Percentiles rank a stretch among this genome's conserved stretches.
phyloP scores from a whole-genome alignment of 1,140 invertebrate genomes.

The Tribolium castaneum region DNA sequence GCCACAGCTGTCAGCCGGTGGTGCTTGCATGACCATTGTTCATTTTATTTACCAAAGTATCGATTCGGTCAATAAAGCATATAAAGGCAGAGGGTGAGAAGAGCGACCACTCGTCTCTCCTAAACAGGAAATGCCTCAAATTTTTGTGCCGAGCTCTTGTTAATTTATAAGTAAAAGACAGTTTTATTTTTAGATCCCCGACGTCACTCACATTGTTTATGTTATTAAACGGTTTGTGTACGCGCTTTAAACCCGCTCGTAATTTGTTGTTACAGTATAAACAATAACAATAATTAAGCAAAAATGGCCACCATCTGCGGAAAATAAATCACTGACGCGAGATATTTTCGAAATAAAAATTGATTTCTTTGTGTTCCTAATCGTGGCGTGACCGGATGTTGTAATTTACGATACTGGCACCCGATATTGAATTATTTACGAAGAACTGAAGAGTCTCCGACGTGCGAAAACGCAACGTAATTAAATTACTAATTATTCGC shows the following conservation, averaged over 20 bases:
- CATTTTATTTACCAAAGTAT: constrained; percentile 12
- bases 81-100: background rate
- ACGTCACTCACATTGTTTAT: constrained; percentile 28
- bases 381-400: constrained; percentile 38
- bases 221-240: constrained; percentile 33
- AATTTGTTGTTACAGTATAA: constrained; percentile 27
- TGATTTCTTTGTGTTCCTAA: constrained; percentile 24
- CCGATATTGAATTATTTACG: constrained; percentile 35
- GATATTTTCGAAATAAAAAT: constrained; percentile 4
- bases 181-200: constrained; percentile 20
- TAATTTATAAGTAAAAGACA: constrained; percentile 32
- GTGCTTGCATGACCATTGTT: constrained; percentile 18
- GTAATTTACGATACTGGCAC: constrained; percentile 32
- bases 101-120: constrained; percentile 8
- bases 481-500: constrained; percentile 1
- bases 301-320: background rate
- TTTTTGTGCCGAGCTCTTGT: constrained; percentile 21
- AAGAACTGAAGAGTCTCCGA: background rate
- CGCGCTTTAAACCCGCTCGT: constrained; percentile 19
- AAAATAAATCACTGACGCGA: background rate
- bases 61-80: constrained; percentile 30
- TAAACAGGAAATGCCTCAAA: constrained; percentile 31
- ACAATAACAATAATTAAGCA: constrained; percentile 25
- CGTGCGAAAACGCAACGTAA: background rate
- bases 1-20: background rate